Evolutionary conservation across 2,113 vertebrate genomes (phyloP).

Genomic region (Synchiropus splendidus): DNA sequence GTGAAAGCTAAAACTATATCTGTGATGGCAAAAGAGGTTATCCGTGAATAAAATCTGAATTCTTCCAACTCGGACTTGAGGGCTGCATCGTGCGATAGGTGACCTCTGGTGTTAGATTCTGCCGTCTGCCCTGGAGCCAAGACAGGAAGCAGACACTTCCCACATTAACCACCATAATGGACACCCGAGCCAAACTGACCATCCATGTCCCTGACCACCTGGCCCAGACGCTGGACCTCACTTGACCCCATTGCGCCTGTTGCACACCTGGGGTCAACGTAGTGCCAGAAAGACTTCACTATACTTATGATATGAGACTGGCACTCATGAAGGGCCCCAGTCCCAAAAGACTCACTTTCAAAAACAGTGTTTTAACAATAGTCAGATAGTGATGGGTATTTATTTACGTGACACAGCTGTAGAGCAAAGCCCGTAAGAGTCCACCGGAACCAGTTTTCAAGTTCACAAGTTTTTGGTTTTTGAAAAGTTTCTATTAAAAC

Average conservation of each 20-base stretch:
- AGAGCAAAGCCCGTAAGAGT: too few relatives aligned
- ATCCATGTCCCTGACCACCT: constrained; percentile 62
- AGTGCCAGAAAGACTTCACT: constrained; percentile 5
- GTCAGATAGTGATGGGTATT: too few relatives aligned
- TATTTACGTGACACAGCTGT: too few relatives aligned
- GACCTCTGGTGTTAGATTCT: constrained; percentile 36
- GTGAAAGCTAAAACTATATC: constrained; percentile 15
- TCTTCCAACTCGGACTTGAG: background rate
- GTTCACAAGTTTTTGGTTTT: too few relatives aligned
- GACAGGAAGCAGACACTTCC: constrained; percentile 52
- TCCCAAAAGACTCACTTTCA: too few relatives aligned
- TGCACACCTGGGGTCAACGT: constrained; percentile 29
- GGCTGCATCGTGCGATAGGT: constrained; percentile 24
- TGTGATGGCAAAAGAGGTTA: background rate
- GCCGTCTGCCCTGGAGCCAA: constrained; percentile 39
- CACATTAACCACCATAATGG: constrained; percentile 24
- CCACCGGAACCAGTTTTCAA: too few relatives aligned
- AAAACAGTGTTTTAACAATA: too few relatives aligned
- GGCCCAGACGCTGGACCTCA: constrained; percentile 52
- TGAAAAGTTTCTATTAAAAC: too few relatives aligned
- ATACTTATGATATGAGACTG: too few relatives aligned
- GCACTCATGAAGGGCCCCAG: too few relatives aligned
- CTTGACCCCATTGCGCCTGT: constrained; percentile 35
- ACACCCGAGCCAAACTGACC: constrained; percentile 59
- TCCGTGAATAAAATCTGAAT: background rate